Evolutionary conservation across 2,888 invertebrate genomes (phyloP).

Genomic region (Margaritifera margaritifera): DNA sequence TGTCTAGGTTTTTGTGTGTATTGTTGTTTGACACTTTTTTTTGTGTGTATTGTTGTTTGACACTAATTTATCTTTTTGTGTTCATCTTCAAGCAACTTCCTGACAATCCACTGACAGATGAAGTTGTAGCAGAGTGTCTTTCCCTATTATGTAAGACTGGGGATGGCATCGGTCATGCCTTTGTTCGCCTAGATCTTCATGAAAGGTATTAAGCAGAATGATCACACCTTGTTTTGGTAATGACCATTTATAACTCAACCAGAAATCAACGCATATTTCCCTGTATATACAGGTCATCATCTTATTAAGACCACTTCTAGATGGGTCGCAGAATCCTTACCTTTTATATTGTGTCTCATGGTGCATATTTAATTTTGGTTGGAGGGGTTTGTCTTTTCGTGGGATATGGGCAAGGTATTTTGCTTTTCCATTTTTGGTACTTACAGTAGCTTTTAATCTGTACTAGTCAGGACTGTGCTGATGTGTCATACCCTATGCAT

Average conservation of each 20-base stretch:
- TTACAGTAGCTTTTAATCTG: too few species aligned
- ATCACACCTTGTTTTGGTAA: neutral
- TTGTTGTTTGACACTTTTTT: conserved; percentile 20
- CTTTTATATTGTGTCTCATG: too few species aligned
- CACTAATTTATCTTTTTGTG: neutral
- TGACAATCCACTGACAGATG: conserved; percentile 65
- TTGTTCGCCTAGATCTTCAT: conserved; percentile 68
- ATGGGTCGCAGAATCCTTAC: too few species aligned
- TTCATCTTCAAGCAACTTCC: conserved; percentile 52
- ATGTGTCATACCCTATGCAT: too few species aligned
- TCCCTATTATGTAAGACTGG: conserved; percentile 72
- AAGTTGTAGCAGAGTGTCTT: conserved; percentile 59
- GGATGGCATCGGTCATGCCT: conserved; percentile 71
- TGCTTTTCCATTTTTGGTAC: too few species aligned
- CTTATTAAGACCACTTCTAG: too few species aligned
- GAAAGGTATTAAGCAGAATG: conserved; percentile 56
- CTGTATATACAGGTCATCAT: too few species aligned
- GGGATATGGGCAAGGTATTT: too few species aligned
- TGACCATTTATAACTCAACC: conserved; percentile 1
- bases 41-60: neutral
- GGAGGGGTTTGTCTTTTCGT: too few species aligned
- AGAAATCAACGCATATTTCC: neutral
- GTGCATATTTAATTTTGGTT: too few species aligned
- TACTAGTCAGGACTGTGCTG: too few species aligned
- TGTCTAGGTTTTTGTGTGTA: conserved; percentile 19